Percentiles rank a stretch among this genome's conserved stretches.
phyloP scores from a whole-genome alignment of 1,140 invertebrate genomes.

The Apis mellifera region DNA sequence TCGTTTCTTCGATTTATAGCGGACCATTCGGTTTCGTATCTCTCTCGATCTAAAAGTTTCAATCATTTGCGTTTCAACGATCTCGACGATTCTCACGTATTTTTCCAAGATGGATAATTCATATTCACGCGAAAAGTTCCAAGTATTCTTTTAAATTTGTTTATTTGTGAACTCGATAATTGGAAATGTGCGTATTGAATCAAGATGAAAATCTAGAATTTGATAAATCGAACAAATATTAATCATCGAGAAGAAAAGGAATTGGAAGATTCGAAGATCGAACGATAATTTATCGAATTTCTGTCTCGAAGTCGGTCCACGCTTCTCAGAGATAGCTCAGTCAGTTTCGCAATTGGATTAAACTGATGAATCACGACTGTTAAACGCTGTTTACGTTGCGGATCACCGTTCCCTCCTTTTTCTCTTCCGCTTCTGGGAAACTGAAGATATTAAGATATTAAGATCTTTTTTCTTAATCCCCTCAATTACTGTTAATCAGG shows the following conservation, averaged over 20 bases:
- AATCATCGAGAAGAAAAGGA: too few species aligned
- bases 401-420: constrained; percentile 36
- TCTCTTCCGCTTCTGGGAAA: background rate
- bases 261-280: constrained; percentile 9
- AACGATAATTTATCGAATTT: constrained; percentile 57
- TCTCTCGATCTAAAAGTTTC: too few species aligned
- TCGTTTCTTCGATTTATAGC: background rate
- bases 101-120: too few species aligned
- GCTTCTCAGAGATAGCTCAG: constrained; percentile 32
- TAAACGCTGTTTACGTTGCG: constrained; percentile 51
- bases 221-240: too few species aligned
- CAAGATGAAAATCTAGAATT: too few species aligned
- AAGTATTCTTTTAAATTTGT: too few species aligned
- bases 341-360: constrained; percentile 55
- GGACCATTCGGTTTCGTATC: too few species aligned
- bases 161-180: too few species aligned
- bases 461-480: background rate
- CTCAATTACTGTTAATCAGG: constrained; percentile 12
- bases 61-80: too few species aligned
- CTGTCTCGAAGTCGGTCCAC: constrained; percentile 16
- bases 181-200: too few species aligned
- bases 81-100: too few species aligned
- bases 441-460: background rate
- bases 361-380: constrained; percentile 54
- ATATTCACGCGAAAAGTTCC: too few species aligned